Evolutionary conservation across 2,888 invertebrate species (phyloP).

Genomic region (Drosophila lacicola): DNA sequence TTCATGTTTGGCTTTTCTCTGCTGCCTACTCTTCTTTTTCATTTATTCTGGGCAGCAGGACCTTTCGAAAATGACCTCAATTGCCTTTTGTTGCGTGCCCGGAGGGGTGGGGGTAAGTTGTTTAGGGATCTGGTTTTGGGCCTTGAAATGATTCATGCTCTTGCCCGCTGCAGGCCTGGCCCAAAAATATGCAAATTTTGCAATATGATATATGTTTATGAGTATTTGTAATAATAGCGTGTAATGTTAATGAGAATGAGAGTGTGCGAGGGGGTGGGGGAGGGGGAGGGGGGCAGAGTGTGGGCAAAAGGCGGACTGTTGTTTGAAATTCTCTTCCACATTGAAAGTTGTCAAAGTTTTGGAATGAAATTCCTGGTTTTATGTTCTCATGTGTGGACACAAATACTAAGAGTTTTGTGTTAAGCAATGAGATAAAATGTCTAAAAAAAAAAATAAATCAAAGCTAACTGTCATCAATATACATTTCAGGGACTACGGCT

Average conservation of each 20-base stretch:
- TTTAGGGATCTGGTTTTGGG: background rate
- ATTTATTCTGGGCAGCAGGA: too few relatives aligned
- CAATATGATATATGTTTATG: conserved; percentile 46
- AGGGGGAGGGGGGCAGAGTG: background rate
- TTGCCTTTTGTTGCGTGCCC: conserved; percentile 34
- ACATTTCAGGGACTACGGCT: too few relatives aligned
- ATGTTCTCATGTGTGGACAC: too few relatives aligned
- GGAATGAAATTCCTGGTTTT: background rate
- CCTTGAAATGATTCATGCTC: conserved; percentile 28
- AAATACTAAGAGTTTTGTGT: too few relatives aligned
- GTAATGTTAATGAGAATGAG: conserved; percentile 36
- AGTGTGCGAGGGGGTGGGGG: background rate
- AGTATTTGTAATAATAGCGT: conserved; percentile 16
- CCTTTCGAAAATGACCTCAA: conserved; percentile 33
- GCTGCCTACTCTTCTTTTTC: background rate
- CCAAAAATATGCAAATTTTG: conserved; percentile 53
- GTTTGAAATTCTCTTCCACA: background rate
- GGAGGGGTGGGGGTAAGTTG: background rate
- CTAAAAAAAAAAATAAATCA: too few relatives aligned
- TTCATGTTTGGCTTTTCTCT: conserved; percentile 28
- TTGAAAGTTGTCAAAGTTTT: background rate
- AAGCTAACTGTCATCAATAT: too few relatives aligned
- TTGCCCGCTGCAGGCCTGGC: conserved; percentile 30
- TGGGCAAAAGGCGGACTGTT: background rate
- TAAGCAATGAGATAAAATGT: too few relatives aligned